Evolutionary conservation across 2,888 invertebrate genomes (phyloP).

Genomic region (Agonopterix alstromeriana): DNA sequence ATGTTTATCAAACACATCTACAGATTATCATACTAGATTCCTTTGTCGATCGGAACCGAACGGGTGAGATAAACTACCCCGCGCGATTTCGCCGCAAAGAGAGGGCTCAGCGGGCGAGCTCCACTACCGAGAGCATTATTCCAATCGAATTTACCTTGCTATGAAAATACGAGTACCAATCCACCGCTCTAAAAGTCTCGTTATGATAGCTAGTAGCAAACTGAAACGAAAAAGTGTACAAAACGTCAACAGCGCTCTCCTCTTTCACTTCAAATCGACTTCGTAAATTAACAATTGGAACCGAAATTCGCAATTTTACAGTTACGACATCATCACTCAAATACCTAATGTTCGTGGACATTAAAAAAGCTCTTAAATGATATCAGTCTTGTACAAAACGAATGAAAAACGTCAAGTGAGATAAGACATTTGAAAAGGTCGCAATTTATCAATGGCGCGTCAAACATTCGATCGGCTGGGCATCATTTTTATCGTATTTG

Average conservation of each 20-base stretch:
- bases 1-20: constrained; percentile 34
- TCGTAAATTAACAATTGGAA: not conserved
- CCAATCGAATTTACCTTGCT: constrained; percentile 60
- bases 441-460: constrained; percentile 74
- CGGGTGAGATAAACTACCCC: constrained; percentile 67
- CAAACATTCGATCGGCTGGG: constrained; percentile 72
- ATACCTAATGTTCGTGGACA: not conserved
- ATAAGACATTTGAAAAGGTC: constrained; percentile 60
- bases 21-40: constrained; percentile 61
- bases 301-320: not conserved
- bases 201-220: not conserved
- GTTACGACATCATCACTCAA: constrained; percentile 28
- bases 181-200: constrained; percentile 2
- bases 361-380: constrained; percentile 7
- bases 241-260: not conserved
- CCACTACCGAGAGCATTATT: constrained; percentile 56
- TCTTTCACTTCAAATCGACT: not conserved
- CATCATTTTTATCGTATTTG: constrained; percentile 76
- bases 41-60: constrained; percentile 44
- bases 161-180: constrained; percentile 34
- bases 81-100: constrained; percentile 67
- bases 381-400: constrained; percentile 33
- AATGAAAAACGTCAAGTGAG: constrained; percentile 40
- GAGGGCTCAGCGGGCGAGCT: constrained; percentile 60
- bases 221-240: no score